Base-by-base conservation (phyloP, 2,797 vertebrate genomes). In the Margarornis squamiger region DNA sequence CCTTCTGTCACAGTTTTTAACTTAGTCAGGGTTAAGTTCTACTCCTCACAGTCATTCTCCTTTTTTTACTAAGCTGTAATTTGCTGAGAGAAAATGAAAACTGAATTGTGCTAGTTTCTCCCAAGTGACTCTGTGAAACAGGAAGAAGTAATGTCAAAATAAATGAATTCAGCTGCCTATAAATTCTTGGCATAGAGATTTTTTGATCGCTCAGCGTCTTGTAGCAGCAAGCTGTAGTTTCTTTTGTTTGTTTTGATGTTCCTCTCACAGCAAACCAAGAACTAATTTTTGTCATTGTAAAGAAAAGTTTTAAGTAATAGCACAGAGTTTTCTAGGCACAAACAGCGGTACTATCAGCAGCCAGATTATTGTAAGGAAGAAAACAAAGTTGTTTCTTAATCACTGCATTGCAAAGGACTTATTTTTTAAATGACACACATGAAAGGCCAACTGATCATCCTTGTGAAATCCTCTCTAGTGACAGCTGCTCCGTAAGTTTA, bases 71-170 rank as follows among this genome's bases (percentile, higher is more conserved):
- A 73, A 80, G 12, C 3, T 78, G 58, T 14, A 55, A 32, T 79
- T 84, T 88, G 36, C 48, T 81, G 26, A 75, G 24, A 39, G 57
- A 76, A 90, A 89, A 78, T 14, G 9, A 70, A 83, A 86, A 73
- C 30, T 87, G 58, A 76, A 6, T 36, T 67, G 21, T 65, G 48
- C 38, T 49, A 34, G 48, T 52, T 90, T 89, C 51, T 93, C 67
- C 36, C 58, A 87, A 51, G 18, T 75, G 62, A 77, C n/a, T 79
- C 63, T 9, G 29, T 71, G 57, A 51, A 90, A 94, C 48, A 91
- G 89, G 70, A 89, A 80, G 49, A 46, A 79, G 43, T 41, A 83
- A 89, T 54, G n/a, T 71, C 85, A 86, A 95, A 96, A 84, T 52
- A 78, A 88, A 20, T 10, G 41, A 90, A 86, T 52, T 78, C 71